Percentiles rank a stretch among this genome's conserved stretches.
These are phyloP conservation scores for Lithophane ornitopus DNA, from an alignment of 2,888 invertebrate genomes.

Conservation along the genomic window DNA sequence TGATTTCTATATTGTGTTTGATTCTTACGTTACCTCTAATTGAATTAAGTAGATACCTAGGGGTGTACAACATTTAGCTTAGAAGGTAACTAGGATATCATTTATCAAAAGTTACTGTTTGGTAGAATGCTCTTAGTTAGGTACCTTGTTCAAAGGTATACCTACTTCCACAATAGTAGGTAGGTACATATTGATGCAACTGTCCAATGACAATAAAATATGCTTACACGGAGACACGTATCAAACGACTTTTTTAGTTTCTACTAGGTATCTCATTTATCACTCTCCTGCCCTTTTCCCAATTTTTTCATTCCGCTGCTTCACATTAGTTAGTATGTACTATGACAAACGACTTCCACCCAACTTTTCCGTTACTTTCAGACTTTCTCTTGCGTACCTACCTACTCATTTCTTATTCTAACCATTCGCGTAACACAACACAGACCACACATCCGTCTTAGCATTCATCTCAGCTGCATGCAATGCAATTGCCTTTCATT, in stretches of 20 bases:
- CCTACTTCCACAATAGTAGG: background rate
- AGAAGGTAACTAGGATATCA: no score
- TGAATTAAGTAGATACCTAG: conserved; percentile 79
- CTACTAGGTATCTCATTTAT: background rate
- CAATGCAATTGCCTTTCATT: background rate
- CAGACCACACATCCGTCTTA: background rate
- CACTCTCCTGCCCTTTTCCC: background rate
- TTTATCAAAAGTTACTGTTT: background rate
- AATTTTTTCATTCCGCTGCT: background rate
- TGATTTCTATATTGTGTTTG: conserved; percentile 71
- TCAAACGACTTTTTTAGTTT: background rate
- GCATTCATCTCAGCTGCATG: background rate
- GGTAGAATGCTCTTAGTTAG: background rate
- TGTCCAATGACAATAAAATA: background rate
- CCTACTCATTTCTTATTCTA: background rate
- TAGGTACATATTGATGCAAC: background rate
- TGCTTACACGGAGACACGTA: background rate
- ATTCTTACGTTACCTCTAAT: conserved; percentile 78
- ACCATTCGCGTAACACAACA: background rate
- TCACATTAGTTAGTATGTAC: background rate
- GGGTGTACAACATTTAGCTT: conserved; percentile 56
- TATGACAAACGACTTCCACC: background rate
- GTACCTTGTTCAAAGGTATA: background rate
- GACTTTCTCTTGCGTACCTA: background rate
- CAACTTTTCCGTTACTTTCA: background rate